Percentiles rank a stretch among this genome's conserved stretches.
phyloP scores from a whole-genome alignment of 2,888 invertebrate genomes.

The Camponotus fellah region DNA sequence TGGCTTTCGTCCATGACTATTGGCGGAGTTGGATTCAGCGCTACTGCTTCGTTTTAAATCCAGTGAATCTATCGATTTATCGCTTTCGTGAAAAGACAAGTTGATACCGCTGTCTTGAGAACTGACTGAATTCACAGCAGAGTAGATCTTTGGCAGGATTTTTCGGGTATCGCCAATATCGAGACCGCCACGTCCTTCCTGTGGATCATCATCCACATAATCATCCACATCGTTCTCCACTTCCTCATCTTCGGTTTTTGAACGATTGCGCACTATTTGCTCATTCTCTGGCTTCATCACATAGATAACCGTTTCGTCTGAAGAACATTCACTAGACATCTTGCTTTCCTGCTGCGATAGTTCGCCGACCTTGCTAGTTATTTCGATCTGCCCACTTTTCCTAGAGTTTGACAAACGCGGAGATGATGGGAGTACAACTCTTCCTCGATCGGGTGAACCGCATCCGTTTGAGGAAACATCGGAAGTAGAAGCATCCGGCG shows the following conservation, averaged over 20 bases:
- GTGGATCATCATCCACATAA: conserved; percentile 78
- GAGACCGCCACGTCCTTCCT: conserved; percentile 74
- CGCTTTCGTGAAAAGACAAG: conserved; percentile 91
- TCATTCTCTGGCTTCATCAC: conserved; percentile 80
- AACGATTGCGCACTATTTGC: conserved; percentile 52
- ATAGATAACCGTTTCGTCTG: conserved; percentile 86
- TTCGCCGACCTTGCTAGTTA: conserved; percentile 79
- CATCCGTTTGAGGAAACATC: conserved; percentile 82
- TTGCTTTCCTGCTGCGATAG: conserved; percentile 83
- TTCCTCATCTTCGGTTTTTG: conserved; percentile 87
- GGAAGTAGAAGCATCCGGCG: conserved; percentile 78
- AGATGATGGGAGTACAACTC: conserved; percentile 62
- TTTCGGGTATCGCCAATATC: conserved; percentile 86
- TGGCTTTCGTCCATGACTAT: conserved; percentile 74
- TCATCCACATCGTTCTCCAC: conserved; percentile 86
- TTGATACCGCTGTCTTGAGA: conserved; percentile 94
- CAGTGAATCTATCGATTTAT: conserved; percentile 86
- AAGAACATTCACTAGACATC: conserved; percentile 85
- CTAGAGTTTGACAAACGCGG: conserved; percentile 67
- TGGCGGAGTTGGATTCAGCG: conserved; percentile 81
- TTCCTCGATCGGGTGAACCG: conserved; percentile 82
- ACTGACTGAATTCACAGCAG: conserved; percentile 90
- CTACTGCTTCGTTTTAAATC: conserved; percentile 82
- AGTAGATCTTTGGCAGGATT: conserved; percentile 88
- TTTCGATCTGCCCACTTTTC: conserved; percentile 68